A percentile compares a stretch with the other conserved stretches of the same genome.
These are phyloP conservation scores for Reinhardtius hippoglossoides DNA, from an alignment of 2,113 vertebrate species.

Conservation along the genomic window DNA sequence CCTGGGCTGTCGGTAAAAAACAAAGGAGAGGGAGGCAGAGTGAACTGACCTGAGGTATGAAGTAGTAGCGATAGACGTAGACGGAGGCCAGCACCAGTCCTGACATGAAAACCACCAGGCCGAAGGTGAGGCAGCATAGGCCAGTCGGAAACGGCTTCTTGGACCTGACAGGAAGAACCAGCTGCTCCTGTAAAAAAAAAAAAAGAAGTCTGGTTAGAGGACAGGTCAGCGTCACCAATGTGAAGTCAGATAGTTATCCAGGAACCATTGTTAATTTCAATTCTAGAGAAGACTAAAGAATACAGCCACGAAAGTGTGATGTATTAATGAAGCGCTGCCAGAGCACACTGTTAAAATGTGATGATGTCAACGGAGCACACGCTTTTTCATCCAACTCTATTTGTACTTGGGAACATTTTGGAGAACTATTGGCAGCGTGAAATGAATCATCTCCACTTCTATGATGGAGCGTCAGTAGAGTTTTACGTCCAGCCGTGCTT, in stretches of 20 bases:
- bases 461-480: neutral
- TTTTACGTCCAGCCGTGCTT: neutral
- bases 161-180: slow-evolving; percentile 70
- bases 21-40: neutral
- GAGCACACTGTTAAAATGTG: neutral
- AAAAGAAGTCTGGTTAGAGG: slow-evolving; percentile 30
- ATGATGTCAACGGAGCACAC: neutral
- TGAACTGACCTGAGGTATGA: slow-evolving; percentile 86
- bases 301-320: neutral
- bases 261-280: neutral
- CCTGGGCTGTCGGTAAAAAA: neutral
- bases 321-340: neutral
- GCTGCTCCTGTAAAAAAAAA: slow-evolving; percentile 77
- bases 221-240: neutral
- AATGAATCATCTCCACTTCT: neutral
- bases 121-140: slow-evolving; percentile 89
- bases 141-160: slow-evolving; percentile 83
- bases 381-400: no score
- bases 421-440: neutral
- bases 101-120: slow-evolving; percentile 87
- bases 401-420: neutral
- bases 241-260: neutral
- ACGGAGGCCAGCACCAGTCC: slow-evolving; percentile 88
- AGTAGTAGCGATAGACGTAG: slow-evolving; percentile 92
- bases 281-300: no score